Conservation (phyloP, 2,113 vertebrate species). For the Desmodus rotundus region DNA sequence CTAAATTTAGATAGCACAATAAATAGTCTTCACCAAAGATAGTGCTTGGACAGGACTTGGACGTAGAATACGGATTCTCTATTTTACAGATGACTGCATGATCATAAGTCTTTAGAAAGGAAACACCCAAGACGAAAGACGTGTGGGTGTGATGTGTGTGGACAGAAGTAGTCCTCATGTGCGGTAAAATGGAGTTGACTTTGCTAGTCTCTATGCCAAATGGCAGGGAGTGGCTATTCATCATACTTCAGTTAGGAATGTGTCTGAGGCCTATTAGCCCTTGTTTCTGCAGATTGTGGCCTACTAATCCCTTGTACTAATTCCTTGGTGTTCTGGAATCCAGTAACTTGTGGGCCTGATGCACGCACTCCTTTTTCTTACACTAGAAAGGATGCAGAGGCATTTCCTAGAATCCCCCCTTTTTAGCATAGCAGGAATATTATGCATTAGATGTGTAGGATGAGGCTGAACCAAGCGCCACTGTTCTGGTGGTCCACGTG, state of each 20-base stretch:
- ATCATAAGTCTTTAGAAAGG: neutral
- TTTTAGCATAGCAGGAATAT: neutral
- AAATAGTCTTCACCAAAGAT: neutral
- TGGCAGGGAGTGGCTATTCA: neutral
- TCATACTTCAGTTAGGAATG: neutral
- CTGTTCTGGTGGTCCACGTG: neutral
- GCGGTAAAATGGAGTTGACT: neutral
- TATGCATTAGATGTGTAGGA: neutral
- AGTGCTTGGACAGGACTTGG: neutral
- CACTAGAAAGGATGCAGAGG: neutral
- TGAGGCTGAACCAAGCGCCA: neutral
- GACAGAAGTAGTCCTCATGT: neutral
- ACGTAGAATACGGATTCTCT: neutral
- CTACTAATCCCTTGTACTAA: neutral
- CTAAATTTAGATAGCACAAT: neutral
- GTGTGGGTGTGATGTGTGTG: neutral
- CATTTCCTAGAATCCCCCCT: neutral
- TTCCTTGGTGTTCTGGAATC: neutral
- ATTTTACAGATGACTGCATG: neutral
- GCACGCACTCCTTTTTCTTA: neutral
- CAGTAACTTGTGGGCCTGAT: neutral
- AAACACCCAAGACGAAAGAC: neutral
- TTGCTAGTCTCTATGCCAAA: neutral
- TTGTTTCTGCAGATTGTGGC: neutral
- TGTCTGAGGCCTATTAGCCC: neutral